Conservation (phyloP, 1,140 invertebrate species). For the Lasioglossum baleicum region DNA sequence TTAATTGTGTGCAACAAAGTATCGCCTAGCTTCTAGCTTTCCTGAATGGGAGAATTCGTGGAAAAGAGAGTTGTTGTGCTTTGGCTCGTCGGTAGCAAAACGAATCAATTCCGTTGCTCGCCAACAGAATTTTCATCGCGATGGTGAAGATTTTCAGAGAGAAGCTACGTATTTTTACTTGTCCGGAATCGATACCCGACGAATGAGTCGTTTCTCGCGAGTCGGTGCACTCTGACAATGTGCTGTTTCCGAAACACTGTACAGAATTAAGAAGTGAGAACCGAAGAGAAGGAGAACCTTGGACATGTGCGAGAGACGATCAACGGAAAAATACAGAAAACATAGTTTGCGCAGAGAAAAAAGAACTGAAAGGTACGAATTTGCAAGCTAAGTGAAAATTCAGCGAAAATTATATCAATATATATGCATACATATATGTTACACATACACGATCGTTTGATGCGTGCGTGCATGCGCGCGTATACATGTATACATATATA, state of each 20-base stretch:
- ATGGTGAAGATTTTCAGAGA: too few relatives aligned
- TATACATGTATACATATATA: too few relatives aligned
- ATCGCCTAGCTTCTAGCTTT: conserved; percentile 17
- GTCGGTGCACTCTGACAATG: too few relatives aligned
- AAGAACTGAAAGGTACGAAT: conserved; percentile 2
- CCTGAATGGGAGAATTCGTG: not conserved
- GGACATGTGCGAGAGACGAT: conserved; percentile 11
- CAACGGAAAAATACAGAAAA: not conserved
- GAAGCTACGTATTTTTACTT: too few relatives aligned
- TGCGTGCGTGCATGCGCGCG: too few relatives aligned
- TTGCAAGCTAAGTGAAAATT: conserved; percentile 16
- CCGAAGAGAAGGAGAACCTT: not conserved
- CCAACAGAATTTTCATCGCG: too few relatives aligned
- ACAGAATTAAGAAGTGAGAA: not conserved
- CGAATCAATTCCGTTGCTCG: too few relatives aligned
- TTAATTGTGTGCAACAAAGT: conserved; percentile 34
- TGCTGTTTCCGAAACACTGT: not conserved
- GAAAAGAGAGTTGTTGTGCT: conserved; percentile 5
- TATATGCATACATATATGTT: not conserved
- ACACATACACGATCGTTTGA: too few relatives aligned
- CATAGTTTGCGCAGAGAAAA: not conserved
- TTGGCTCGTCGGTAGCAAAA: too few relatives aligned
- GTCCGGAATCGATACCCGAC: too few relatives aligned
- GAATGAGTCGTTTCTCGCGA: too few relatives aligned
- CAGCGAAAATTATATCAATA: not conserved